Percentiles rank a stretch among this genome's conserved stretches.
phyloP scores from a whole-genome alignment of 2,113 vertebrate genomes.

The Bos taurus region ARS-UCD2.0 NC_037333.1:24337001-24337500 shows the following conservation, averaged over 20 bases:
- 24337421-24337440: background rate
- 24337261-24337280: background rate
- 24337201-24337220: background rate
- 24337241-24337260: background rate
- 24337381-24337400: background rate
- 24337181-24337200: background rate
- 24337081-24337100: background rate
- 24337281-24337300: background rate
- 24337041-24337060: background rate
- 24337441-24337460: background rate
- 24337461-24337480: background rate
- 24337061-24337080: background rate
- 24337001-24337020: background rate
- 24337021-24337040: background rate
- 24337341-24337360: background rate
- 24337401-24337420: background rate
- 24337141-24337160: background rate
- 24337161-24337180: background rate
- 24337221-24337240: background rate
- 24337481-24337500: too few relatives aligned
- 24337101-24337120: background rate
- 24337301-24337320: background rate
- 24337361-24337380: background rate
- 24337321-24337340: background rate
- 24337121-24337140: background rate